Conservation (phyloP, 2,797 vertebrate genomes). For the Basileuterus tristriatus region DNA sequence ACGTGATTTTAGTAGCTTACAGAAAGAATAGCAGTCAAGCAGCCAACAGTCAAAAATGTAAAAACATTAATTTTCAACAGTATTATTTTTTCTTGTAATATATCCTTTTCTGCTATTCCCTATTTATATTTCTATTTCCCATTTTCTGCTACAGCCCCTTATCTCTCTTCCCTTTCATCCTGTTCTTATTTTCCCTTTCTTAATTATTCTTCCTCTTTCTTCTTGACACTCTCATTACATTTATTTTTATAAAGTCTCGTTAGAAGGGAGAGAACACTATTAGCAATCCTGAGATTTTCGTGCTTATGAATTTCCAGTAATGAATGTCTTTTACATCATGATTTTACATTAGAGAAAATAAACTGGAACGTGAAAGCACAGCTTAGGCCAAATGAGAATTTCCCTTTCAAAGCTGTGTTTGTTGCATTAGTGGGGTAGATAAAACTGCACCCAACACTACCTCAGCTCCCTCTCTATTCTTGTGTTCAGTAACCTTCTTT, state of each 20-base stretch:
- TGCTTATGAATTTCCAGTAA: not conserved
- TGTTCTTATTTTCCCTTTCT: not conserved
- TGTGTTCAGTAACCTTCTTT: not conserved
- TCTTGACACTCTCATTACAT: slow-evolving; percentile 7
- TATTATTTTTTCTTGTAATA: not conserved
- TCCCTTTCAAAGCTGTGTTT: not conserved
- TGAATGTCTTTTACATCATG: not conserved
- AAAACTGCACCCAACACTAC: not conserved
- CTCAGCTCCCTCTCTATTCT: not conserved
- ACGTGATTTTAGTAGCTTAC: not conserved
- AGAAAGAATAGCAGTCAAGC: not conserved
- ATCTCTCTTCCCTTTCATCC: not conserved
- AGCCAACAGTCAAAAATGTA: not conserved
- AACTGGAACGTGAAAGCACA: not conserved
- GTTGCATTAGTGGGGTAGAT: not conserved
- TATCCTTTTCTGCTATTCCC: not conserved
- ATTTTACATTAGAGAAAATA: slow-evolving; percentile 31
- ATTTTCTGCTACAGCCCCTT: not conserved
- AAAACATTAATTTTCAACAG: not conserved
- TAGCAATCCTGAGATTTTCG: not conserved
- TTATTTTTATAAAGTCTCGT: slow-evolving; percentile 13
- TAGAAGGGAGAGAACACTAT: not conserved
- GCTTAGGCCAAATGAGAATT: not conserved
- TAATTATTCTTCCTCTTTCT: slow-evolving; percentile 11
- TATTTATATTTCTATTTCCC: not conserved